Conservation (phyloP, 2,797 vertebrate species). For the Gymnocypris eckloni region DNA sequence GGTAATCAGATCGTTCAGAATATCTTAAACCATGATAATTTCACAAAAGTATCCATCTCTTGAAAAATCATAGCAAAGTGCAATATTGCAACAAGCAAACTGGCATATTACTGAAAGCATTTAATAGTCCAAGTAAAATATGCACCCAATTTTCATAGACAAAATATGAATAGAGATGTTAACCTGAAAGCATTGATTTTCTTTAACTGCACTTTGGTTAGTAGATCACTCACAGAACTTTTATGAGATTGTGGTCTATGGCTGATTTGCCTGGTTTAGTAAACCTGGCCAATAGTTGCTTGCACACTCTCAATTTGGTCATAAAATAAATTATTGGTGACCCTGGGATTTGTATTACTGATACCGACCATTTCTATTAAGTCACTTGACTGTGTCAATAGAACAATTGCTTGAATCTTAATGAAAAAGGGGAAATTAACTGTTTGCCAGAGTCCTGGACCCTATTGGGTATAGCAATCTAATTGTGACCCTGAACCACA, state of each 20-base stretch:
- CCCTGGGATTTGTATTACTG: not conserved
- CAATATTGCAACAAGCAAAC: too few species aligned
- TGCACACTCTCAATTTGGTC: not conserved
- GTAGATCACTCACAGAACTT: not conserved
- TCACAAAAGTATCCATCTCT: not conserved
- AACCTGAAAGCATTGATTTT: not conserved
- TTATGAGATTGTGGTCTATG: not conserved
- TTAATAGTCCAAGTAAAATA: too few species aligned
- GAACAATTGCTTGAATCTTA: not conserved
- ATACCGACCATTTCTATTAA: too few species aligned
- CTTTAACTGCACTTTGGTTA: not conserved
- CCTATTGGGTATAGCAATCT: too few species aligned
- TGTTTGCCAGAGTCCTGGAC: not conserved
- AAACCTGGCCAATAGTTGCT: not conserved
- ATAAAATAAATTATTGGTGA: not conserved
- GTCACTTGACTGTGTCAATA: too few species aligned
- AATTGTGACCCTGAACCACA: too few species aligned
- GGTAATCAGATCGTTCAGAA: conserved; percentile 73
- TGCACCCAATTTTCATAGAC: not conserved
- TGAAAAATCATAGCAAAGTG: not conserved
- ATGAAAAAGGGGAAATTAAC: not conserved
- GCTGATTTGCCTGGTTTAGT: not conserved
- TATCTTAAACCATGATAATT: not conserved
- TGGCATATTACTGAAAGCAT: not conserved
- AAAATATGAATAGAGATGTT: not conserved